A percentile compares a stretch with the other conserved stretches of the same genome.
These are phyloP conservation scores for Pararge aegeria DNA, from an alignment of 1,140 invertebrate species.

Conservation along the genomic window DNA sequence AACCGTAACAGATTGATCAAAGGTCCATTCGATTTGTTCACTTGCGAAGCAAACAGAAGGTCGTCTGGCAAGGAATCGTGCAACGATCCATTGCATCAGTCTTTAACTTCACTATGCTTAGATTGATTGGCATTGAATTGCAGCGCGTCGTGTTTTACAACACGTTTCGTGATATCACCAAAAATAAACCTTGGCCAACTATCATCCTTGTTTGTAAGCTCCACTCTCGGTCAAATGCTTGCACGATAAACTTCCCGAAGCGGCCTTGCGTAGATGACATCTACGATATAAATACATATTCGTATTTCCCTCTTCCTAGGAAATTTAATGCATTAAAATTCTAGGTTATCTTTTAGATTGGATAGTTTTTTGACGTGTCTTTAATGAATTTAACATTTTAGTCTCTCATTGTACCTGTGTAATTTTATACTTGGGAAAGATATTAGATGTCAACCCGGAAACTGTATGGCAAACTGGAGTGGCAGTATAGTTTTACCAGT, in stretches of 20 bases:
- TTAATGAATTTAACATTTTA: too few species aligned
- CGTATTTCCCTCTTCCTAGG: not conserved
- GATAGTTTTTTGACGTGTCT: too few species aligned
- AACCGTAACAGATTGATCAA: slow-evolving; percentile 10
- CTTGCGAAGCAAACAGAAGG: not conserved
- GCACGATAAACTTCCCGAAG: slow-evolving; percentile 7
- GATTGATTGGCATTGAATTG: not conserved
- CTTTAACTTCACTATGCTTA: not conserved
- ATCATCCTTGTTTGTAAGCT: slow-evolving; percentile 18
- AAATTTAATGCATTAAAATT: not conserved
- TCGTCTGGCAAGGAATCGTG: not conserved
- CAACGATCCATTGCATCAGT: not conserved
- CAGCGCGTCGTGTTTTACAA: slow-evolving; percentile 17
- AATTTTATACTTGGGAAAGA: slow-evolving; percentile 13
- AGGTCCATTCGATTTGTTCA: slow-evolving; percentile 16
- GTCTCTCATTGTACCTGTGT: not conserved
- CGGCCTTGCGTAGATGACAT: slow-evolving; percentile 14
- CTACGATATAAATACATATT: not conserved
- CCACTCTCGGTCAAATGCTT: slow-evolving; percentile 4
- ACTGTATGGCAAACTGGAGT: not conserved
- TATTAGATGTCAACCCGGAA: slow-evolving; percentile 4
- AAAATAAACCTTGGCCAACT: slow-evolving; percentile 35
- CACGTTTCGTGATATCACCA: slow-evolving; percentile 26
- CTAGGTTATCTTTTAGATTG: too few species aligned
- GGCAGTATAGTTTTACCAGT: slow-evolving; percentile 2